Conservation (phyloP, 2,888 invertebrate genomes). For the Polylopha cassiicola region DNA sequence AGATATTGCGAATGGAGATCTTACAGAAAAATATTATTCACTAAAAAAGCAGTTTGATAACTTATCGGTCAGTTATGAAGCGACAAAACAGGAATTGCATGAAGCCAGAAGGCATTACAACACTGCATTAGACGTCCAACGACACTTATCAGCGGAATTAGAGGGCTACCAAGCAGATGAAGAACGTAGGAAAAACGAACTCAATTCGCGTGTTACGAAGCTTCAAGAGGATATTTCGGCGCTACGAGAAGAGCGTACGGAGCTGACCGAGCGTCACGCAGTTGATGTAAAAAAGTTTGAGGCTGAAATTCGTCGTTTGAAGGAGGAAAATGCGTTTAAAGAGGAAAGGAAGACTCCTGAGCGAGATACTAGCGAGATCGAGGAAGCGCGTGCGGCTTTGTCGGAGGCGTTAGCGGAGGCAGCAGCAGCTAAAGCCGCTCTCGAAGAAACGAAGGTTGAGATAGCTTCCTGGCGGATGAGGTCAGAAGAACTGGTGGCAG, state of each 20-base stretch:
- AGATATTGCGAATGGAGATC: slow-evolving; percentile 57
- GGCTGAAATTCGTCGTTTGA: slow-evolving; percentile 48
- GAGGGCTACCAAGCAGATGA: slow-evolving; percentile 61
- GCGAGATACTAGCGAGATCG: slow-evolving; percentile 54
- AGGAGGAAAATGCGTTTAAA: slow-evolving; percentile 49
- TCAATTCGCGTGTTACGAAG: slow-evolving; percentile 44
- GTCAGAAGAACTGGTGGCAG: slow-evolving; percentile 52
- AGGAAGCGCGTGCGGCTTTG: slow-evolving; percentile 49
- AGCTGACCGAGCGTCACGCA: slow-evolving; percentile 47
- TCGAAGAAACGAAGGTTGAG: slow-evolving; percentile 52
- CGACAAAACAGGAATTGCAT: slow-evolving; percentile 64
- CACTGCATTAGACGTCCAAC: slow-evolving; percentile 65
- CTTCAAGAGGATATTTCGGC: slow-evolving; percentile 62
- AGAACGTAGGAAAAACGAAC: slow-evolving; percentile 44
- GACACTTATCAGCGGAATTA: slow-evolving; percentile 60
- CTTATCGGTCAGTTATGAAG: slow-evolving; percentile 53
- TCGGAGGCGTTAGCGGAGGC: slow-evolving; percentile 48
- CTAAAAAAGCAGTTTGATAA: slow-evolving; percentile 63
- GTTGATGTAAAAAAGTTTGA: slow-evolving; percentile 54
- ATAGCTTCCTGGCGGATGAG: slow-evolving; percentile 53
- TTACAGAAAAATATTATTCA: slow-evolving; percentile 58
- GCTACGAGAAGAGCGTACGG: slow-evolving; percentile 51
- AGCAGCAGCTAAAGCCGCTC: slow-evolving; percentile 42
- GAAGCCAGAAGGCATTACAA: slow-evolving; percentile 61
- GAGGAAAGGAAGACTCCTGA: slow-evolving; percentile 47